Conservation (phyloP, 2,888 invertebrate genomes). For the Hirudinaria manillensis region DNA sequence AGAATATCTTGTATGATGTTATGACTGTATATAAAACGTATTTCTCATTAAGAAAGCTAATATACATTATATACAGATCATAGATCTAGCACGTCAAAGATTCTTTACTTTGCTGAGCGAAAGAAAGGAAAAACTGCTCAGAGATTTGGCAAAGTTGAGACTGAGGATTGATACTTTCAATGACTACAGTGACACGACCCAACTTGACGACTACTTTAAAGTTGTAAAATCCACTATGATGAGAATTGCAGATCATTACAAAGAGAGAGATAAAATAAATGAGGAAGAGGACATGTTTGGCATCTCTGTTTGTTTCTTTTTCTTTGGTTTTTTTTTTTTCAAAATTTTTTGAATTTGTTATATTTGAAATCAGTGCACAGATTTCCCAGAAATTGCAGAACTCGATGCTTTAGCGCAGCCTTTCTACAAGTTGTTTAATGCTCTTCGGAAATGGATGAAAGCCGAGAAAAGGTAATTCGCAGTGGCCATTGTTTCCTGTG, state of each 20-base stretch:
- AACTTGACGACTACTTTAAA: slow-evolving; percentile 70
- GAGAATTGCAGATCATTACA: slow-evolving; percentile 23
- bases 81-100: slow-evolving; percentile 74
- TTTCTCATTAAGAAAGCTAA: background rate
- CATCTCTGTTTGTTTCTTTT: slow-evolving; percentile 1
- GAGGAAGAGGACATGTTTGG: slow-evolving; percentile 29
- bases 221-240: slow-evolving; percentile 42
- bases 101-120: slow-evolving; percentile 74
- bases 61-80: slow-evolving; percentile 56
- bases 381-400: slow-evolving; percentile 73
- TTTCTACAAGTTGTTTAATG: slow-evolving; percentile 57
- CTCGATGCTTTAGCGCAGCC: slow-evolving; percentile 64
- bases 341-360: background rate
- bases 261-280: slow-evolving; percentile 27
- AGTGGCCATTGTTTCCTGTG: background rate
- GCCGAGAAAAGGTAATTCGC: slow-evolving; percentile 64
- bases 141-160: slow-evolving; percentile 67
- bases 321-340: background rate
- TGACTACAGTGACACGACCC: slow-evolving; percentile 73
- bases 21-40: background rate
- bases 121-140: slow-evolving; percentile 66
- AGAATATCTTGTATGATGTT: background rate
- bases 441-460: slow-evolving; percentile 70
- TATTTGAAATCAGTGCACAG: slow-evolving; percentile 59
- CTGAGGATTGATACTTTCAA: slow-evolving; percentile 72